These are phyloP conservation scores for Galerucella pusilla DNA, from an alignment of 2,888 invertebrate genomes.

Conservation along the genomic window DNA sequence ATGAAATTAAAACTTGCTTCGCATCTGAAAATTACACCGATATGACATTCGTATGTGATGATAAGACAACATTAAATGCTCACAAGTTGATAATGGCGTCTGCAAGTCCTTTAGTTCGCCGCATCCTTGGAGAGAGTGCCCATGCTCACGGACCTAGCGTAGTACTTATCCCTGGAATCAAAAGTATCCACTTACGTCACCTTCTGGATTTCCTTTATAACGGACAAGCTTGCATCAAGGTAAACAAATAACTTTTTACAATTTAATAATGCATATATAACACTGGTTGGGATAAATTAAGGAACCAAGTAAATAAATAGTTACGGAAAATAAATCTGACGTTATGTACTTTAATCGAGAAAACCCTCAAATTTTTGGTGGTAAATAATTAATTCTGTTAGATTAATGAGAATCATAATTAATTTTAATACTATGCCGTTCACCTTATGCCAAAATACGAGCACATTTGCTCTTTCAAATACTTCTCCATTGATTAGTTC, in stretches of 20 bases:
- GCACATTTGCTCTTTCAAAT: no score
- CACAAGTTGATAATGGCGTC: conserved; percentile 89
- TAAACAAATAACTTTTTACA: conserved; percentile 53
- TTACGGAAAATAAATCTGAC: no score
- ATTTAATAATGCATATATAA: background rate
- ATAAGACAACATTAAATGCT: conserved; percentile 82
- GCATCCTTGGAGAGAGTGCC: conserved; percentile 78
- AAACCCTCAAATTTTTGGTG: no score
- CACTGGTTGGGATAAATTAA: background rate
- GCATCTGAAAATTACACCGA: conserved; percentile 88
- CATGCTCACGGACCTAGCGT: conserved; percentile 78
- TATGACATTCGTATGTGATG: conserved; percentile 87
- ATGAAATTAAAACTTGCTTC: conserved; percentile 90
- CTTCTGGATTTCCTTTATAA: conserved; percentile 87
- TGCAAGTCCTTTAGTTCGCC: conserved; percentile 86
- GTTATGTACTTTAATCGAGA: no score
- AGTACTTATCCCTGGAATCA: conserved; percentile 87
- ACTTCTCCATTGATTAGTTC: no score
- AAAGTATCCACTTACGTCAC: conserved; percentile 82
- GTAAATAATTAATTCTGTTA: no score
- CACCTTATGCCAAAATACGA: no score
- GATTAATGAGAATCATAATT: no score
- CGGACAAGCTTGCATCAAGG: conserved; percentile 85
- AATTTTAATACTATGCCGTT: no score
- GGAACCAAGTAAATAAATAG: no score